A percentile compares a stretch with the other conserved stretches of the same genome.
These are phyloP conservation scores for Alviniconcha marisindica DNA, from an alignment of 1,140 invertebrate genomes.

Conservation along the genomic window DNA sequence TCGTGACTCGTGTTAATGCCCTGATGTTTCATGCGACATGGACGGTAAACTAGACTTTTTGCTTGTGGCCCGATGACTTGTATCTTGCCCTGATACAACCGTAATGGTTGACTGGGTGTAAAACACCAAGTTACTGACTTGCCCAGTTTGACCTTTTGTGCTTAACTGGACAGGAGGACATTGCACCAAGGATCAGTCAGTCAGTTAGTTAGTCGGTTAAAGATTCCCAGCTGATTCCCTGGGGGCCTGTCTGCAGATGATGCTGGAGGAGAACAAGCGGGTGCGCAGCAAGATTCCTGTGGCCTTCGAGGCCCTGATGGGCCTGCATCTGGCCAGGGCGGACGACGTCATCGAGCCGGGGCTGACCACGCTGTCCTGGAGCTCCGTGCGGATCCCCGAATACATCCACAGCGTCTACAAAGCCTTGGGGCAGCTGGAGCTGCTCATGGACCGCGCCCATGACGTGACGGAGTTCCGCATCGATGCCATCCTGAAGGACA, in stretches of 20 bases:
- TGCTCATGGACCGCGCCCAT: slow-evolving; percentile 88
- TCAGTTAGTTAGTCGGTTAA: too few relatives aligned
- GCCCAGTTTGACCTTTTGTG: too few relatives aligned
- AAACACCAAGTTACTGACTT: too few relatives aligned
- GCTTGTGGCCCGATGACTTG: too few relatives aligned
- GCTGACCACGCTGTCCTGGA: slow-evolving; percentile 87
- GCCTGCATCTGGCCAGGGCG: slow-evolving; percentile 84
- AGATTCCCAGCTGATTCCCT: too few relatives aligned
- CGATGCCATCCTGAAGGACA: slow-evolving; percentile 88
- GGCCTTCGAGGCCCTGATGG: slow-evolving; percentile 89
- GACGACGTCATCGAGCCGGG: slow-evolving; percentile 83
- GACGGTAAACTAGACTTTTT: too few relatives aligned
- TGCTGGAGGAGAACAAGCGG: slow-evolving; percentile 77
- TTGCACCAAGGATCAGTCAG: too few relatives aligned
- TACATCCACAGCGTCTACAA: slow-evolving; percentile 82
- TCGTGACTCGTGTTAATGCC: too few relatives aligned
- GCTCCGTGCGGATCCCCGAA: slow-evolving; percentile 84
- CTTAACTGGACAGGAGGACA: too few relatives aligned
- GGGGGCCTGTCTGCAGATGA: slow-evolving; percentile 72
- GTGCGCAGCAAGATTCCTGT: slow-evolving; percentile 91
- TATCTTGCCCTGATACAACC: too few relatives aligned
- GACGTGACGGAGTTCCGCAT: slow-evolving; percentile 96
- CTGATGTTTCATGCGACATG: too few relatives aligned
- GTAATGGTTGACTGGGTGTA: too few relatives aligned
- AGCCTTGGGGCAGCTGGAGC: slow-evolving; percentile 88